Evolutionary conservation across 2,797 vertebrate genomes (phyloP), one percentile per base, ranked within the genome.

Genomic region (Ctenopoma kingsleyae): DNA sequence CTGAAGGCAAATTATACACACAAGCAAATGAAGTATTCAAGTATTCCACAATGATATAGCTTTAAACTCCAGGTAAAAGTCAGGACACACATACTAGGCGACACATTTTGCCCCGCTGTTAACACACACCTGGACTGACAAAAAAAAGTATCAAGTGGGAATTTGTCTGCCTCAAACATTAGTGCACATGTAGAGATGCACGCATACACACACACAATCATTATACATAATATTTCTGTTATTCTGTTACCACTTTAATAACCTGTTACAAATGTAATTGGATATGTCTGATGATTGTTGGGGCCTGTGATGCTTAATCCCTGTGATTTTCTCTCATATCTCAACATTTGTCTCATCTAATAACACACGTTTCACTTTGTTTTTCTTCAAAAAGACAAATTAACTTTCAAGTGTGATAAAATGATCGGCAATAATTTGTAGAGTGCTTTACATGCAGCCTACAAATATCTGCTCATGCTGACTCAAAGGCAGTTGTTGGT

Each of bases 301-400:
- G 17, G 7, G 9, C 13, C 6, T 47, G 30, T 57, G 52, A 43
- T 22, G 8, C 13, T 47, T 12, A 17, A 25, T 2, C 23, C 23
- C 23, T 23, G 23, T 17, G 0, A 38, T 40, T 16, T 43, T 35
- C 22, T 17, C 25, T 48, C 19, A 6, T 22, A 22, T n/a, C 16
- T 58, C 8, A 32, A 20, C 17, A 17, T 38, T 56, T 50, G 44
- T 3, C 30, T 36, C 5, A 54, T 23, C 46, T 36, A 51, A 30
- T 7, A 20, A 32, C 25, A 4, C 25, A 44, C 5, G 1, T 23
- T 40, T 17, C 13, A 9, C 50, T 47, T 52, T 1, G 16, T 20
- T 7, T 53, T 23, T 55, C 27, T 19, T 20, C 19, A 38, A 49
- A 67, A 52, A 51, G 16, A 46, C 19, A 44, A 55, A 58, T 62